Base-by-base conservation (phyloP, 2,797 vertebrate genomes). In the Sebastes oblongus region DNA sequence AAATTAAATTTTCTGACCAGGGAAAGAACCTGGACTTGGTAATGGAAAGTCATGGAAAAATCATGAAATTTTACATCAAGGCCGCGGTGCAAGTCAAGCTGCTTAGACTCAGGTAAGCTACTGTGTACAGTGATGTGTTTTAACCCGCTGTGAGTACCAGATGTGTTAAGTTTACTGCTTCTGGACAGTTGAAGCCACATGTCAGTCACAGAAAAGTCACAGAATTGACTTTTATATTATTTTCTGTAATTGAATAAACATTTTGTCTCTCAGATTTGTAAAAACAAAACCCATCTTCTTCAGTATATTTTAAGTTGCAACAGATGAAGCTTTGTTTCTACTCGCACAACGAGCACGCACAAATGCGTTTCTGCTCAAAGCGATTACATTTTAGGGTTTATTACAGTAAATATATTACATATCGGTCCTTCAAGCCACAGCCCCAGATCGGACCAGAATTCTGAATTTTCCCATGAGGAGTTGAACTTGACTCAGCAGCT, bases 51-150 rank as follows among this genome's bases (percentile, higher is more conserved):
- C 71, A 72, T 76, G 39, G 60, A 75, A 75, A 77, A 86, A 67
- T 76, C 32, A 58, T 72, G 8, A 71, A 46, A 66, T 86, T 87
- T 75, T 70, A 66, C 69, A 82, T 79, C 75, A 81, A 72, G 77
- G 80, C 55, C 77, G 1, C 0, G 20, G 27, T 39, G 13, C 30
- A 27, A 66, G 62, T 27, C 46, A 8, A 24, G 5, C 77, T 42
- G 66, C 65, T 55, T 8, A n/a, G 34, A 50, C 39, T 30, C 1
- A 2, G 50, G 58, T 62, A 34, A 60, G 20, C 66, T 4, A 1
- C 52, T 6, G 6, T 6, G 24, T 4, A 14, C 52, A 12, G 25
- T 11, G 11, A 7, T 29, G 71, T 14, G 6, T 55, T 73, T 42
- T 27, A 61, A 30, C 20, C 18, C 20, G 14, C 39, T 75, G 11